Percentiles rank a stretch among this genome's conserved stretches.
Conservation (phyloP, 2,888 invertebrate species). For the Carcina quercana region DNA sequence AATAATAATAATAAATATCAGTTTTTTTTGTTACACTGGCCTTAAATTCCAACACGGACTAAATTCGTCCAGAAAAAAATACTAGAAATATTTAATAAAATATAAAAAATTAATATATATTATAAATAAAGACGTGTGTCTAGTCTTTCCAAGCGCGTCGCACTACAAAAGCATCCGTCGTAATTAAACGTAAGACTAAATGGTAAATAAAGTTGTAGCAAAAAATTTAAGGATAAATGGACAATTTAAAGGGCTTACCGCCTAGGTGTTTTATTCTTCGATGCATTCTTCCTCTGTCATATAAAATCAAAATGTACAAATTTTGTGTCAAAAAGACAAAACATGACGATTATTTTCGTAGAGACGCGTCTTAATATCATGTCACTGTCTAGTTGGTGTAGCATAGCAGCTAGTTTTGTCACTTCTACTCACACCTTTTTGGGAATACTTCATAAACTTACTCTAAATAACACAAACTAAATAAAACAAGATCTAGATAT, state of each 20-base stretch:
- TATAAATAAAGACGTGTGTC: constrained; percentile 26
- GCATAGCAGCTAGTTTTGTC: too few species aligned
- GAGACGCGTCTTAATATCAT: constrained; percentile 1
- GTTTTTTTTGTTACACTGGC: not conserved
- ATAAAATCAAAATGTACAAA: constrained; percentile 50
- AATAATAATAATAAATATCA: not conserved
- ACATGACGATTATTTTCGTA: constrained; percentile 14
- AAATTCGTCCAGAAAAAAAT: constrained; percentile 31
- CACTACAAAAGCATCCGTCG: constrained; percentile 25
- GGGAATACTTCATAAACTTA: too few species aligned
- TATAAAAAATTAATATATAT: constrained; percentile 15
- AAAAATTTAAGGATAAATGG: too few species aligned
- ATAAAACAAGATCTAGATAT: too few species aligned
- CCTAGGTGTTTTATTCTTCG: constrained; percentile 12
- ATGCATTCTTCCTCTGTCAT: too few species aligned
- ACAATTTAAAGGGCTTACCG: too few species aligned
- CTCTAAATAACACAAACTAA: too few species aligned
- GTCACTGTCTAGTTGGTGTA: too few species aligned
- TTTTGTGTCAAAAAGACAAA: constrained; percentile 42
- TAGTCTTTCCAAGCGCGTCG: constrained; percentile 40
- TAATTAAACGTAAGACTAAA: too few species aligned
- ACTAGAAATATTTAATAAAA: not conserved
- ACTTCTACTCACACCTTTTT: too few species aligned
- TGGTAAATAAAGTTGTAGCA: too few species aligned
- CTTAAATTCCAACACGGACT: constrained; percentile 20